Percentiles rank a stretch among this genome's conserved stretches.
These are phyloP conservation scores for Exaiptasia diaphana DNA, from an alignment of 64 coral and sea anemone genomes.

Conservation along the genomic window DNA sequence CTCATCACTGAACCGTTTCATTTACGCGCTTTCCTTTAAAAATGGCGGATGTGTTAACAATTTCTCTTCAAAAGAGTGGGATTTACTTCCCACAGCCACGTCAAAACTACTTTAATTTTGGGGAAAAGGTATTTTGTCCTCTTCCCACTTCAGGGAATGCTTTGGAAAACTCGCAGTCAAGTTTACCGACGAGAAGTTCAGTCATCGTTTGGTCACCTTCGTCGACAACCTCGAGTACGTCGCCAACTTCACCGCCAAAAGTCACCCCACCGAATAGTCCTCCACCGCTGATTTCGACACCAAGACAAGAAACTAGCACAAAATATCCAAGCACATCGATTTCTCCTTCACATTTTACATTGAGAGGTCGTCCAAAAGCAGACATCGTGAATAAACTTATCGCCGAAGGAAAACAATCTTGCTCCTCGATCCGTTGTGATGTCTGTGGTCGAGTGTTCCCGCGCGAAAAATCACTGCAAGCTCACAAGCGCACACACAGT, in stretches of 20 bases:
- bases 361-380: conserved; percentile 89
- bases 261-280: conserved; percentile 45
- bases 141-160: conserved; percentile 39
- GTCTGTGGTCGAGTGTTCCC: conserved; percentile 96
- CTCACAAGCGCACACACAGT: conserved; percentile 94
- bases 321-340: conserved; percentile 41
- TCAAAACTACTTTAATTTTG: conserved; percentile 54
- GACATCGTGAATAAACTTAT: conserved; percentile 87
- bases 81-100: conserved; percentile 87
- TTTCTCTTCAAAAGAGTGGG: conserved; percentile 82
- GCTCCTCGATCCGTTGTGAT: conserved; percentile 98
- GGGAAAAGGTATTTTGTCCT: conserved; percentile 59
- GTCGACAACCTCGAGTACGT: conserved; percentile 35
- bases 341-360: conserved; percentile 67
- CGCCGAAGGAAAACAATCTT: conserved; percentile 80
- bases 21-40: conserved; percentile 71
- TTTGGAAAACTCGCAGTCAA: conserved; percentile 25
- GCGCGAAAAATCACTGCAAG: conserved; percentile 99
- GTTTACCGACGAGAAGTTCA: conserved; percentile 57
- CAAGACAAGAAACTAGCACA: conserved; percentile 12
- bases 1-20: conserved; percentile 8
- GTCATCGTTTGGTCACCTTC: conserved; percentile 74
- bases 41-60: conserved; percentile 91
- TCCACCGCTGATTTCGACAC: conserved; percentile 19
- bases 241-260: conserved; percentile 38